Evolutionary conservation across 2,797 vertebrate genomes (phyloP), one percentile per base, ranked within the genome.

Genomic region (Tadarida brasiliensis): DNA sequence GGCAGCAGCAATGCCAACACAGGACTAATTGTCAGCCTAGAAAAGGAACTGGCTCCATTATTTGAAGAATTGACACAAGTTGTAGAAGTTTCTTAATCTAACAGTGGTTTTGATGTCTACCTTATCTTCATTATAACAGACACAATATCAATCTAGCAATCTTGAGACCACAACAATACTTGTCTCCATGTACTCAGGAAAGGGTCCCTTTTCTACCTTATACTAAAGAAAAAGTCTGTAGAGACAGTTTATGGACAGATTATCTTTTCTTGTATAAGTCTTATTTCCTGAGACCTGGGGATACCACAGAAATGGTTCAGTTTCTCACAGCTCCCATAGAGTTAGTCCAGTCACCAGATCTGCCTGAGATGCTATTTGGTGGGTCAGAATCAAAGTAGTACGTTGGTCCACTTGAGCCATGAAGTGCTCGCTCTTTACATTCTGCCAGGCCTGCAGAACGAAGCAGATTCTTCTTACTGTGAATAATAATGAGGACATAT

Each of bases 31-130:
- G 99, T 99, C 98, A 99, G 99, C 98, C 98, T 99, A 98, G 99
- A 99, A 98, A 99, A 99, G 98, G 99, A 99, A 97, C 98, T 99
- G 86, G 99, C 99, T 0, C 99, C 99, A 3, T 98, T 99, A 90
- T 99, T 99, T 98, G 99, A 99, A 98, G 99, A 99, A 96, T 96
- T 99, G 95, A 99, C 99, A 97, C 99, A 99, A 98, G 99, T 99
- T 77, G 99, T 99, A 96, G 99, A 99, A 98, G 99, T 99, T 93
- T 99, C 99, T 92, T 99, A 99, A 98, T 92, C 22, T 26, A 14
- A 7, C 26, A 56, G 28, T 81, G 8, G 4, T 95, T 96, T 94
- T 35, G 0, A 35, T 93, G 84, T 76, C 35, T 91, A 78, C 86
- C 94, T 91, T 96, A 87, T 95, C 93, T 97, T 96, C 93, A 95